Base-by-base conservation (phyloP, 2,797 vertebrate species). In the Atherinosoma microstoma region DNA sequence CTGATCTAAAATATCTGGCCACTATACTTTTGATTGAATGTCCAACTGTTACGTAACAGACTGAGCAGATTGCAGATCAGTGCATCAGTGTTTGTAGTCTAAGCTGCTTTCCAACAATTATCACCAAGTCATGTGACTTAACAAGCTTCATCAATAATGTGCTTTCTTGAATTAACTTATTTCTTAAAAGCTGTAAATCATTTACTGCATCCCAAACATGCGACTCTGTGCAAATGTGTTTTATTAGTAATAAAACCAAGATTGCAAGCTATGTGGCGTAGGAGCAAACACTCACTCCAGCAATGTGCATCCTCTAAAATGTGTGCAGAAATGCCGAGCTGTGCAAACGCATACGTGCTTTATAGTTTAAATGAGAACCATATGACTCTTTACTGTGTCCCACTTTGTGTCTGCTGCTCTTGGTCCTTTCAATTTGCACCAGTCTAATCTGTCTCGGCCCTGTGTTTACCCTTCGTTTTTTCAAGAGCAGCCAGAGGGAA, bases 111-210 rank as follows among this genome's bases (percentile, higher is more conserved):
- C 56, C 42, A 70, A 35, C 47, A 49, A 67, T 75, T 71, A 78
- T 86, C 64, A 15, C 51, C 56, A 40, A 59, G 59, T 75, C 80
- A 85, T 42, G 76, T 70, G 78, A 87, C 76, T 35, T 22, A 57
- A 58, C 67, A 61, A 64, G 51, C 53, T 27, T 53, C 72, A 80
- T 91, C 87, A 86, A 89, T 87, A 86, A 29, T 1, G 6, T 12
- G 57, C 57, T 84, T 75, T 9, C 22, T 59, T 59, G 34, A 22
- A 49, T 32, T 60, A 67, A 30, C 22, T 10, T 9, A 63, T 15
- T 18, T 40, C 20, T 49, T 9, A 67, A 64, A 53, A 38, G 60
- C 29, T 68, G 60, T 73, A 63, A 79, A 73, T 74, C 45, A 15
- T 47, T 32, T 40, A 63, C 38, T 64, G 75, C 24, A 20, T 78